Conservation (phyloP, 2,113 vertebrate genomes). For the Petrocephalus zakoni region DNA sequence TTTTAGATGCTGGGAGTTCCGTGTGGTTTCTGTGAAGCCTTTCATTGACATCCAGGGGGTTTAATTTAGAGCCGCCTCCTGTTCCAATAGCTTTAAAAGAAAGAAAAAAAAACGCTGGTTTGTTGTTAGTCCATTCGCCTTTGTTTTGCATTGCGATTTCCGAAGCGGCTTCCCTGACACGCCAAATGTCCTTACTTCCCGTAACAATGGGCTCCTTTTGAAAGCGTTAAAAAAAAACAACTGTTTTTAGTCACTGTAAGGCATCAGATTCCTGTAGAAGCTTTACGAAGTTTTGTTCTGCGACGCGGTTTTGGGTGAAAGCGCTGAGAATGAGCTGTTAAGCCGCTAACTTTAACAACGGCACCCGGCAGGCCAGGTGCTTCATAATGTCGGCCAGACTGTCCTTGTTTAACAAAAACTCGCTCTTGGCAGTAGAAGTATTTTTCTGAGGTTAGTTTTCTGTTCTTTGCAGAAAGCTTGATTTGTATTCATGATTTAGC, state of each 20-base stretch:
- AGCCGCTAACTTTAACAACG: not conserved
- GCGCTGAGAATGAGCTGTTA: not conserved
- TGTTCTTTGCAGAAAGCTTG: conserved; percentile 40
- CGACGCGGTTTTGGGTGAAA: not conserved
- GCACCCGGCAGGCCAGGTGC: not conserved
- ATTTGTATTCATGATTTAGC: conserved; percentile 66
- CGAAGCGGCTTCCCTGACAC: not conserved
- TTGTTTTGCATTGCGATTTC: not conserved
- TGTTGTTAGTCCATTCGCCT: not conserved
- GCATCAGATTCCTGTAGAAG: not conserved
- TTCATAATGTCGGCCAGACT: not conserved
- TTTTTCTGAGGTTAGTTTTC: conserved; percentile 20
- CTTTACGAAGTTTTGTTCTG: not conserved
- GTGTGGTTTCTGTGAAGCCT: not conserved
- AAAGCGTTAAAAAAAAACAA: not conserved
- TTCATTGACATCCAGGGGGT: not conserved
- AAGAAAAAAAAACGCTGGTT: not conserved
- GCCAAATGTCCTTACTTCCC: not conserved
- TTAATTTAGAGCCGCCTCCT: not conserved
- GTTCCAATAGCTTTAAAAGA: not conserved
- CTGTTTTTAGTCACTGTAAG: not conserved
- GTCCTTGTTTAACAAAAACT: not conserved
- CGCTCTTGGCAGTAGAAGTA: not conserved
- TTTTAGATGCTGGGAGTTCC: not conserved
- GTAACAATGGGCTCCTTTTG: not conserved